Evolutionary conservation across 2,888 invertebrate species (phyloP), one percentile per base, ranked within the genome.

Genomic region (Rhorus exstirpatorius): DNA sequence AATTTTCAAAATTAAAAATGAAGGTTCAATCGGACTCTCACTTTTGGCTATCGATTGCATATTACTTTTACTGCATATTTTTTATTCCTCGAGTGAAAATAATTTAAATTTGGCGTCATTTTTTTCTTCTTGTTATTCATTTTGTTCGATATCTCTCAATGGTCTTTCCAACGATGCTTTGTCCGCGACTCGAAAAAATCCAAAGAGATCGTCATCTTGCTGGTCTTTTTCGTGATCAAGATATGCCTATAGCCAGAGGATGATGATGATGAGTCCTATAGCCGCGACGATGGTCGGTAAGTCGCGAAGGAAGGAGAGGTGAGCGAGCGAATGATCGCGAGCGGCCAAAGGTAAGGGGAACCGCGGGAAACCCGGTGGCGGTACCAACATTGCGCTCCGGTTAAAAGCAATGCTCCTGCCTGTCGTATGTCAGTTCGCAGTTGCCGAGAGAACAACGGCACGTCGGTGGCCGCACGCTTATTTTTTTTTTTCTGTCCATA

Each of bases 381-480:
- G 86, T 89, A 90, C 88, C 89, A 91, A 92, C 90, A 92, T 92
- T 92, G 92, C 92, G 90, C 86, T 87, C 88, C 88, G 88, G 92
- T 92, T 93, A 92, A 92, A 93, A 92, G 92, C 92, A 91, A 92
- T 91, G 91, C 90, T 87, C 88, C 88, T 88, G 87, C 89, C 87
- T 88, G 85, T 81, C 84, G 84, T 86, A 86, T 87, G 88, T 85
- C 92, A 93, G 93, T 93, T 85, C 88, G 89, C 87, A 86, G 86
- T 88, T 84, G 88, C 71, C 81, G 80, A 84, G 85, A 79, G 83
- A 78, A 84, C 79, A 83, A 77, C 79, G 83, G 86, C 88, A 88
- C 89, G 89, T 83, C 87, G 87, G 85, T 81, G 82, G 71, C 63
- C 63, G 84, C 79, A 84, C 72, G 83, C 79, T 85, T 77, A 46